These are phyloP conservation scores for Vespertilio murinus DNA, from an alignment of 2,797 vertebrate genomes.

Conservation along the genomic window DNA sequence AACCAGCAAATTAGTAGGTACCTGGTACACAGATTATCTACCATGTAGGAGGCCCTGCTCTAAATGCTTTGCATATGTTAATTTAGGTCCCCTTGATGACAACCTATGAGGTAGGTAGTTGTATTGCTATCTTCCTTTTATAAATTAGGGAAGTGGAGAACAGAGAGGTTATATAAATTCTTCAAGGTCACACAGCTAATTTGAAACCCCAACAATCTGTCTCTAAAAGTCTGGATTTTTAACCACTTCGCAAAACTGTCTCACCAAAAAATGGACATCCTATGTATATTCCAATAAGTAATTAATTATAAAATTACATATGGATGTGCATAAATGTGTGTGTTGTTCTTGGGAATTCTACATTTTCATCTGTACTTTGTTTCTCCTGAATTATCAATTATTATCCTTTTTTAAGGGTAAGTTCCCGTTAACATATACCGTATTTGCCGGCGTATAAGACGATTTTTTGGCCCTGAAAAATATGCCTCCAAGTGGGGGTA, in stretches of 20 bases:
- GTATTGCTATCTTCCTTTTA: neutral
- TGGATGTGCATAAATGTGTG: neutral
- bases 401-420: neutral
- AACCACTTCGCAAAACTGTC: neutral
- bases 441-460: too few relatives aligned
- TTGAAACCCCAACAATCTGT: neutral
- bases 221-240: neutral
- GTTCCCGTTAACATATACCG: too few relatives aligned
- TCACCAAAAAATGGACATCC: neutral
- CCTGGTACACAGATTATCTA: too few relatives aligned
- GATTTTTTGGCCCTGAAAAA: too few relatives aligned
- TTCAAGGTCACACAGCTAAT: constrained; percentile 2
- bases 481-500: too few relatives aligned
- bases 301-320: neutral
- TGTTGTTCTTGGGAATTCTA: neutral
- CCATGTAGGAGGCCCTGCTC: neutral
- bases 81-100: neutral
- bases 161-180: neutral
- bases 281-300: neutral
- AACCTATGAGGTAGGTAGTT: neutral
- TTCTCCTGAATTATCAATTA: neutral
- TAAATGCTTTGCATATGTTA: neutral
- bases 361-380: neutral
- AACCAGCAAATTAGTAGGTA: neutral
- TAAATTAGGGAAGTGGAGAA: neutral